Percentiles rank a stretch among this genome's conserved stretches.
phyloP scores from a whole-genome alignment of 2,888 invertebrate species.

The Sipha maydis region DNA sequence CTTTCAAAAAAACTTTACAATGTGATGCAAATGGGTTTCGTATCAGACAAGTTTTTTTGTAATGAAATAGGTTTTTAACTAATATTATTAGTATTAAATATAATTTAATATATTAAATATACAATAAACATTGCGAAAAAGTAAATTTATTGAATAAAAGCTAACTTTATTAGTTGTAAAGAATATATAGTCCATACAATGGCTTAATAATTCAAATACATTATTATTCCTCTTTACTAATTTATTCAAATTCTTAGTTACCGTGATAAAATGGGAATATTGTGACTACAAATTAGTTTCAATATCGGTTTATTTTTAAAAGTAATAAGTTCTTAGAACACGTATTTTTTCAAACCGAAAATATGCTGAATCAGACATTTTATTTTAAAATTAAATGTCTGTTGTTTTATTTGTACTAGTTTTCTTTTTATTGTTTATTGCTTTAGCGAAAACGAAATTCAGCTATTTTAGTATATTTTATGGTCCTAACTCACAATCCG shows the following conservation, averaged over 20 bases:
- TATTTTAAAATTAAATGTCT: neutral
- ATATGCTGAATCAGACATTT: neutral
- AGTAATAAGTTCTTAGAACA: neutral
- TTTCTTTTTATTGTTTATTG: constrained; percentile 4
- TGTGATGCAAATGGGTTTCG: too few relatives aligned
- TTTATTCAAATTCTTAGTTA: neutral
- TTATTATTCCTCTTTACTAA: neutral
- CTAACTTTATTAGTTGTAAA: too few relatives aligned
- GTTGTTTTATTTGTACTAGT: neutral
- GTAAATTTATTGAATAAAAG: too few relatives aligned
- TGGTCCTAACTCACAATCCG: neutral
- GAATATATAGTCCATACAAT: too few relatives aligned
- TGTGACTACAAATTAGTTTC: neutral
- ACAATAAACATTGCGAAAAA: too few relatives aligned
- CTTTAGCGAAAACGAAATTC: neutral
- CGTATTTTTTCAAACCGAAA: neutral
- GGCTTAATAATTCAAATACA: neutral
- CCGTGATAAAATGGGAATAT: neutral
- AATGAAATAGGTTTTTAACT: too few relatives aligned
- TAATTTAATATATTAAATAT: too few relatives aligned
- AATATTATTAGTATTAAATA: too few relatives aligned
- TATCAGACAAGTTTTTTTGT: too few relatives aligned
- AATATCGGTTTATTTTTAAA: neutral
- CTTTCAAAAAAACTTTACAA: too few relatives aligned
- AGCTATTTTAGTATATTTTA: neutral